These are phyloP conservation scores for Lemur catta DNA, from an alignment of 2,797 vertebrate genomes.

Conservation along the genomic window DNA sequence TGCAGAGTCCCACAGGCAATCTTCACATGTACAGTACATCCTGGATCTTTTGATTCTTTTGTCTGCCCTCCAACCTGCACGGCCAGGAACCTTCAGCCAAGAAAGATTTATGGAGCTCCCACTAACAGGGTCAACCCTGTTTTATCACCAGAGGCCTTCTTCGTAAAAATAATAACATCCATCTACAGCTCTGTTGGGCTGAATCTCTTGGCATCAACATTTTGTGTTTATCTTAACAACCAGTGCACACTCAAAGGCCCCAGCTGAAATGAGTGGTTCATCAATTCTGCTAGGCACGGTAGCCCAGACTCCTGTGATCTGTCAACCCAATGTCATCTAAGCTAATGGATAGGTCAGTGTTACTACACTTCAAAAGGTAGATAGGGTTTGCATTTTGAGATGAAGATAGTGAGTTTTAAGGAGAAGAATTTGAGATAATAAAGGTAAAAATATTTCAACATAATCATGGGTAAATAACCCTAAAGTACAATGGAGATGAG, in stretches of 20 bases:
- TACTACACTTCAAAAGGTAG: slow-evolving; percentile 56
- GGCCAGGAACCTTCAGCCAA: slow-evolving; percentile 92
- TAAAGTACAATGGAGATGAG: neutral
- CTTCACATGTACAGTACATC: slow-evolving; percentile 90
- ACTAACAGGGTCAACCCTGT: slow-evolving; percentile 87
- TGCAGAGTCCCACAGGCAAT: slow-evolving; percentile 89
- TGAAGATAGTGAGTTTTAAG: slow-evolving; percentile 10
- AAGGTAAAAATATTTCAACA: neutral
- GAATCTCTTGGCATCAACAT: slow-evolving; percentile 84
- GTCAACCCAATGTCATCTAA: slow-evolving; percentile 74
- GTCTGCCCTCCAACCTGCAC: slow-evolving; percentile 90
- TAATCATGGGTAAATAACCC: neutral
- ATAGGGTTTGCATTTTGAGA: neutral
- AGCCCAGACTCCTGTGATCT: slow-evolving; percentile 76
- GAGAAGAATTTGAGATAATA: slow-evolving; percentile 8
- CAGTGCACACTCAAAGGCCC: slow-evolving; percentile 79
- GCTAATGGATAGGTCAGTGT: slow-evolving; percentile 70
- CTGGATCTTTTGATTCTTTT: slow-evolving; percentile 92
- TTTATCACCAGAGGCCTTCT: slow-evolving; percentile 90
- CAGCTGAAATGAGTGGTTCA: slow-evolving; percentile 62
- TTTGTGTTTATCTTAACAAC: slow-evolving; percentile 91
- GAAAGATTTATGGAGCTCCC: slow-evolving; percentile 94
- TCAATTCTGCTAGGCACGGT: slow-evolving; percentile 77
- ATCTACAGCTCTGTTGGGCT: slow-evolving; percentile 84
- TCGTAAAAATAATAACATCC: slow-evolving; percentile 95